phyloP scores from a whole-genome alignment of 2,888 invertebrate genomes.

The Malachius bipustulatus region DNA sequence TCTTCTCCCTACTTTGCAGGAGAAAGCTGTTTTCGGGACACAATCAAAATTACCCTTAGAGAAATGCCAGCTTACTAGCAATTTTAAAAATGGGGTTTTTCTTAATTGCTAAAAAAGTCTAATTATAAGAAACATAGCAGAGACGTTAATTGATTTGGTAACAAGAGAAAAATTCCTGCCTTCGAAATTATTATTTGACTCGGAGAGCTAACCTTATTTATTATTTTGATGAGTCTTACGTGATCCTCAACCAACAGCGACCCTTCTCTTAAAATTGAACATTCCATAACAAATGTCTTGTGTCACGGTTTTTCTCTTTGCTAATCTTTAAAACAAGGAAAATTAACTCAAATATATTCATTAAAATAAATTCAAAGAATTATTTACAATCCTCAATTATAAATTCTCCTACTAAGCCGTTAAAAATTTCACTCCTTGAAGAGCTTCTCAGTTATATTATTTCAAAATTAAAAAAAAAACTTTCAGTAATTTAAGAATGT shows the following conservation, averaged over 20 bases:
- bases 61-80: slow-evolving; percentile 29
- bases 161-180: slow-evolving; percentile 32
- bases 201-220: slow-evolving; percentile 26
- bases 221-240: slow-evolving; percentile 30
- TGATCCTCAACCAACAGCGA: slow-evolving; percentile 13
- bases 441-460: too few relatives aligned
- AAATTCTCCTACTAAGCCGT: too few relatives aligned
- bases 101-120: slow-evolving; percentile 36
- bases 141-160: slow-evolving; percentile 39
- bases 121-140: slow-evolving; percentile 34
- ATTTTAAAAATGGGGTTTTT: slow-evolving; percentile 38
- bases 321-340: too few relatives aligned
- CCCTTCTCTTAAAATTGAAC: slow-evolving; percentile 3
- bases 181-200: slow-evolving; percentile 28
- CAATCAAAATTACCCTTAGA: slow-evolving; percentile 35
- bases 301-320: too few relatives aligned
- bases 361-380: too few relatives aligned
- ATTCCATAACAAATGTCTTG: background rate
- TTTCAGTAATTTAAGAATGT: too few relatives aligned
- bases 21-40: slow-evolving; percentile 25
- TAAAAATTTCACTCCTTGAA: too few relatives aligned
- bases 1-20: slow-evolving; percentile 18
- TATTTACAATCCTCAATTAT: too few relatives aligned
- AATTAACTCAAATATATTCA: too few relatives aligned
- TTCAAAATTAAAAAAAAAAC: too few relatives aligned